Evolutionary conservation across 2,113 vertebrate genomes (phyloP), one percentile per base, ranked within the genome.

Genomic region (Callorhinus ursinus): DNA sequence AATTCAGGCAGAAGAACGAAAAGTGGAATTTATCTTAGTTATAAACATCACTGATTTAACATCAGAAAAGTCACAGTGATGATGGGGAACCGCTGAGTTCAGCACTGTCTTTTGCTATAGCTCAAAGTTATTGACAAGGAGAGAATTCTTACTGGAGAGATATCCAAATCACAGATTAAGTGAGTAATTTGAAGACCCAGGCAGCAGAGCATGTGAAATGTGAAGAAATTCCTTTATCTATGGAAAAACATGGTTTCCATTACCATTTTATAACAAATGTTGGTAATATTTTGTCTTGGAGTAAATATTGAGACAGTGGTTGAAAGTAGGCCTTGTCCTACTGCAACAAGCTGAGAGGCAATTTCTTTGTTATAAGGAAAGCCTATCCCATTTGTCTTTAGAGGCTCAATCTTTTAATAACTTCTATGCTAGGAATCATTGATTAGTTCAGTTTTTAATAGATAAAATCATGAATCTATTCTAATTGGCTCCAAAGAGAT

Each of bases 331-430:
- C 65, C 39, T 82, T 53, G 18, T 46, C 19, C 7, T 51, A 33
- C 22, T 16, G 24, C 82, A 63, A 14, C 18, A 28, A 71, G 28
- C 21, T n/a, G 22, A 74, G 21, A 74, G 33, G 9, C 39, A 95
- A 0, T 59, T 63, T 63, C 46, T 61, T 24, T 46, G 24, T 71
- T 84, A 2, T 39, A 42, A 81, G 76, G 77, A 83, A 72, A 71
- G 26, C 6, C 21, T 28, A 26, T 36, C 42, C 7, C 14, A 21
- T 59, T 69, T 67, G 31, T n/a, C 84, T 89, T 67, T n/a, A 67
- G 93, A 93, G 65, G 18, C 18, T 16, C 90, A 72, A 24, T 14
- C 74, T 94, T 87, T 87, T 82, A 85, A 89, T 95, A n/a, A 36
- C n/a, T 3, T 72, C 13, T 57, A 26, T 31, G 26, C 24, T 13